phyloP scores from a whole-genome alignment of 2,888 invertebrate species.

The Laothoe populi region DNA sequence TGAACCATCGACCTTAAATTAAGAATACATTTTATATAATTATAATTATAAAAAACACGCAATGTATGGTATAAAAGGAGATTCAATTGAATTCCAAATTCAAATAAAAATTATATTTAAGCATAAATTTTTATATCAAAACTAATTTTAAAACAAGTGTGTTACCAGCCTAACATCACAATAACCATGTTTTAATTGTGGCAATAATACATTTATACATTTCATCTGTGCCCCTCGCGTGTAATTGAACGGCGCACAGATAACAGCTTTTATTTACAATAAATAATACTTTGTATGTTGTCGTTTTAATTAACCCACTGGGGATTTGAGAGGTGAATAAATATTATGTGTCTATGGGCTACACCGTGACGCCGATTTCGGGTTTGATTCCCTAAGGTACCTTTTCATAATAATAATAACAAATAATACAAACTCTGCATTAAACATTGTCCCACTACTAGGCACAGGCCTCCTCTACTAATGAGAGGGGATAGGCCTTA shows the following conservation, averaged over 20 bases:
- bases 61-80: too few species aligned
- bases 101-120: too few species aligned
- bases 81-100: too few species aligned
- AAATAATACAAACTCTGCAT: too few species aligned
- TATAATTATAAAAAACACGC: too few species aligned
- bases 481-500: too few species aligned
- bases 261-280: constrained; percentile 44
- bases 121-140: background rate
- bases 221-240: constrained; percentile 35
- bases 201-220: constrained; percentile 2
- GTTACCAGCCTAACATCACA: background rate
- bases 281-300: constrained; percentile 36
- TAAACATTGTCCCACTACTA: too few species aligned
- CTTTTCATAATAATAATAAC: too few species aligned
- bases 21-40: too few species aligned
- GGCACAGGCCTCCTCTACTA: too few species aligned
- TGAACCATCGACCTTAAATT: too few species aligned
- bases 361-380: background rate
- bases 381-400: background rate
- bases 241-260: constrained; percentile 37
- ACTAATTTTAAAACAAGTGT: background rate
- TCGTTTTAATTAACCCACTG: constrained; percentile 29
- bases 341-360: background rate
- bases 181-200: background rate
- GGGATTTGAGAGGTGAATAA: background rate